Base-by-base conservation (phyloP, 2,888 invertebrate genomes). In the Hypolimnas misippus region DNA sequence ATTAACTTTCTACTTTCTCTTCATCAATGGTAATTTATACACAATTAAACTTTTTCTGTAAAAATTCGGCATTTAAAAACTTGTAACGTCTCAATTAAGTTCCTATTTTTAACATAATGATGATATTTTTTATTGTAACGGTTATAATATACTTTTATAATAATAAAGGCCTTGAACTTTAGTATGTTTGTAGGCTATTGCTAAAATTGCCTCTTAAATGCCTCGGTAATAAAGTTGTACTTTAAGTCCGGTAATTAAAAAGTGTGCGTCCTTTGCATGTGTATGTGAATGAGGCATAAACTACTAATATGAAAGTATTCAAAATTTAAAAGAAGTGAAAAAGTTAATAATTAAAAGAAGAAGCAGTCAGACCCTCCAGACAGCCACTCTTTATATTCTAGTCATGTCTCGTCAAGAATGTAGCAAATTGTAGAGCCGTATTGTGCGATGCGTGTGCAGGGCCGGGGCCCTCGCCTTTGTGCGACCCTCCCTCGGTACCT, bases 1-100 rank as follows among this genome's bases (percentile, higher is more conserved):
- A 49, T 57, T 50, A 82, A 73, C 75, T 59, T 68, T 73, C 75
- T 72, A 82, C 89, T 89, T 89, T 89, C 88, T 79, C 86, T 83
- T 84, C 79, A 80, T 81, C 81, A 82, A 69, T 73, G 74, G 73
- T 74, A 66, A 75, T 69, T 56, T 63, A 71, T 73, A 75, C 58
- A 56, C 31, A 35, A 31, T 56, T 59, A 44, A 46, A 29, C 16
- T 51, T 52, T 51, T 51, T 57, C 17, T 25, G 5, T 29, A 17
- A 17, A 42, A 50, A 31, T 40, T 57, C 17, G 29, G 8, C 17
- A 57, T 57, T 57, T 51, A 51, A 21, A 42, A 12, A 38, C 12
- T 40, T 14, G 25, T 12, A n/a, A 57, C 33, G 38, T 49, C 46
- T 49, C 46, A 50, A 49, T 35, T 57, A 49, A 29, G n/a, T 4